Conservation (phyloP, 1,140 invertebrate genomes). For the Eueides isabella region DNA sequence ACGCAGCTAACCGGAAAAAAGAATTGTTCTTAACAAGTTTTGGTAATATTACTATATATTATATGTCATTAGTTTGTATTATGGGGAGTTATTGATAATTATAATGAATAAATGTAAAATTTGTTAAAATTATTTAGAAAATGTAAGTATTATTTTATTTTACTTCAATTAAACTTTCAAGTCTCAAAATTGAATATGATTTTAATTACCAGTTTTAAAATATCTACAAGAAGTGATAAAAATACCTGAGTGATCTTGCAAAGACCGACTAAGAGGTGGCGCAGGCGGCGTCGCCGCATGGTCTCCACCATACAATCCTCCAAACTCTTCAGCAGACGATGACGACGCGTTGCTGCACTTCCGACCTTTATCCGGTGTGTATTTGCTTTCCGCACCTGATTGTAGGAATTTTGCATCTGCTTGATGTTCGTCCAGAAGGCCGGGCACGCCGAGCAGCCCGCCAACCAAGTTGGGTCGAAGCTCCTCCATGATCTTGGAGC, state of each 20-base stretch:
- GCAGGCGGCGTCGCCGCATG: constrained; percentile 83
- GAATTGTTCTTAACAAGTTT: neutral
- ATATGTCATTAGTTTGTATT: neutral
- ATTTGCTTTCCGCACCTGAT: constrained; percentile 77
- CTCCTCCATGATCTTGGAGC: constrained; percentile 91
- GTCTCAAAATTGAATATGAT: neutral
- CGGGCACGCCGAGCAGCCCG: constrained; percentile 88
- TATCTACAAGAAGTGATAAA: constrained; percentile 13
- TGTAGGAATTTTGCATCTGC: constrained; percentile 82
- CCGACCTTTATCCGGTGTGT: constrained; percentile 84
- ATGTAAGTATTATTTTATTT: neutral
- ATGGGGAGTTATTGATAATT: neutral
- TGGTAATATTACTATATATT: constrained; percentile 10
- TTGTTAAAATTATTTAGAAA: neutral
- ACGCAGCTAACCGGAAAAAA: constrained; percentile 11
- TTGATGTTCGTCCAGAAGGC: constrained; percentile 90
- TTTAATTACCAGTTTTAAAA: neutral
- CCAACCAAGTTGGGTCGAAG: constrained; percentile 90
- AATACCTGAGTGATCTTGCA: constrained; percentile 83
- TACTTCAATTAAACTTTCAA: neutral
- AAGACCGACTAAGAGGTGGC: constrained; percentile 84
- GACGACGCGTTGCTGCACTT: constrained; percentile 90
- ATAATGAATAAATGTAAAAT: neutral
- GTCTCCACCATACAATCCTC: constrained; percentile 86
- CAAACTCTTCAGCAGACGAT: constrained; percentile 91